A percentile compares a stretch with the other conserved stretches of the same genome.
These are phyloP conservation scores for Antennarius maculatus DNA, from an alignment of 2,797 vertebrate species.

Conservation along the genomic window DNA sequence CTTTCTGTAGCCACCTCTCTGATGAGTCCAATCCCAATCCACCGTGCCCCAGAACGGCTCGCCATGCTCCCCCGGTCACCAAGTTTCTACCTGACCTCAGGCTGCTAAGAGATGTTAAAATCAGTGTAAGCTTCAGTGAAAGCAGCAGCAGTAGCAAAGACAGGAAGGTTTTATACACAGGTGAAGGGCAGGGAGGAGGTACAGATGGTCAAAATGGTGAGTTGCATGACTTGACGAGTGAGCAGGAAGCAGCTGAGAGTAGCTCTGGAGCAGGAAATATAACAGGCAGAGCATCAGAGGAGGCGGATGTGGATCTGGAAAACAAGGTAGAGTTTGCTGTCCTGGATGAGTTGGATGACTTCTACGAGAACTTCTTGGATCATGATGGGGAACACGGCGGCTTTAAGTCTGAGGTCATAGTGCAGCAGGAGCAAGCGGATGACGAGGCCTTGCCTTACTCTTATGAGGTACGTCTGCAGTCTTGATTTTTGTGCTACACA, in stretches of 20 bases:
- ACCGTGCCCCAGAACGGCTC: slow-evolving; percentile 93
- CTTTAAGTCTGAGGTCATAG: slow-evolving; percentile 93
- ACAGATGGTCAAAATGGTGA: slow-evolving; percentile 87
- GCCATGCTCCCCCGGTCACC: slow-evolving; percentile 92
- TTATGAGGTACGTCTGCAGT: slow-evolving; percentile 89
- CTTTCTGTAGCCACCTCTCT: slow-evolving; percentile 87
- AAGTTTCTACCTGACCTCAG: slow-evolving; percentile 96
- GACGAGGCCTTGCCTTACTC: slow-evolving; percentile 87
- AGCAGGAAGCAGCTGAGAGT: slow-evolving; percentile 79
- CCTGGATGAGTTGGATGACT: slow-evolving; percentile 97
- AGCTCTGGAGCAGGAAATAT: slow-evolving; percentile 80
- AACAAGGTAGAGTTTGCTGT: slow-evolving; percentile 99
- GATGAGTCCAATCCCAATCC: slow-evolving; percentile 83
- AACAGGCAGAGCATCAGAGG: slow-evolving; percentile 78
- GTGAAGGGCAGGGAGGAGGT: slow-evolving; percentile 84
- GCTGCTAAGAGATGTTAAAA: slow-evolving; percentile 97
- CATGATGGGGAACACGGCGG: slow-evolving; percentile 87
- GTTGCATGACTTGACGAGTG: slow-evolving; percentile 84
- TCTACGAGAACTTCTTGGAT: slow-evolving; percentile 96
- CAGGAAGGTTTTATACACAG: slow-evolving; percentile 95
- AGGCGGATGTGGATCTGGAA: slow-evolving; percentile 89
- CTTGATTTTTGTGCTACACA: slow-evolving; percentile 5
- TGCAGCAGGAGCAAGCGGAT: slow-evolving; percentile 92
- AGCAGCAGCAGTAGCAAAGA: slow-evolving; percentile 91
- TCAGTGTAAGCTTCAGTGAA: slow-evolving; percentile 95